These are phyloP conservation scores for Oplegnathus fasciatus DNA, from an alignment of 2,113 vertebrate genomes.

Conservation along the genomic window DNA sequence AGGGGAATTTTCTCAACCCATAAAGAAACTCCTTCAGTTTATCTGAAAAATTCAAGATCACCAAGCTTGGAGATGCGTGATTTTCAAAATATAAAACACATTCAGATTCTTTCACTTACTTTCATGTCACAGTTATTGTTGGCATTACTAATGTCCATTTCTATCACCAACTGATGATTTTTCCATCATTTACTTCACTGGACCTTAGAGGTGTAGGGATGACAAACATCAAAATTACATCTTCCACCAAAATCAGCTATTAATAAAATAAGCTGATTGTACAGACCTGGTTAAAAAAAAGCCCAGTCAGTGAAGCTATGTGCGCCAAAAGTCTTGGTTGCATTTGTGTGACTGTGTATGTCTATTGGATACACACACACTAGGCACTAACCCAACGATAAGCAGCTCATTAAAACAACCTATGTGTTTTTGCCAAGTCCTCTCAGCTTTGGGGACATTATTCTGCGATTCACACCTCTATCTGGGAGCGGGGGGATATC, in stretches of 20 bases:
- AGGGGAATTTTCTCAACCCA: too few species aligned
- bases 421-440: constrained; percentile 62
- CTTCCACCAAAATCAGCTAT: neutral
- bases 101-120: neutral
- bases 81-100: neutral
- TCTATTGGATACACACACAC: constrained; percentile 2
- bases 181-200: neutral
- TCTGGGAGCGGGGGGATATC: constrained; percentile 62
- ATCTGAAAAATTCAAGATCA: neutral
- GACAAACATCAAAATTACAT: neutral
- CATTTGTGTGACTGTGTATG: constrained; percentile 4
- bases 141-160: neutral
- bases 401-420: constrained; percentile 69
- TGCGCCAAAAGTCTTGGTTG: neutral
- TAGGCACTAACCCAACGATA: constrained; percentile 43
- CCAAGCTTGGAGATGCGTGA: too few species aligned
- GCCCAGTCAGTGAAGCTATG: neutral
- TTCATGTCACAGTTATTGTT: neutral
- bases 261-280: neutral
- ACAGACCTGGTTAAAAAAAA: neutral
- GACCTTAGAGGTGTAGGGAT: neutral
- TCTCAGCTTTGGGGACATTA: constrained; percentile 69
- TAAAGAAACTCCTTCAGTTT: neutral
- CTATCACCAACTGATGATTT: too few species aligned
- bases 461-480: constrained; percentile 62